Conservation (phyloP, 1,140 invertebrate genomes). For the Drosophila ficusphila region DNA sequence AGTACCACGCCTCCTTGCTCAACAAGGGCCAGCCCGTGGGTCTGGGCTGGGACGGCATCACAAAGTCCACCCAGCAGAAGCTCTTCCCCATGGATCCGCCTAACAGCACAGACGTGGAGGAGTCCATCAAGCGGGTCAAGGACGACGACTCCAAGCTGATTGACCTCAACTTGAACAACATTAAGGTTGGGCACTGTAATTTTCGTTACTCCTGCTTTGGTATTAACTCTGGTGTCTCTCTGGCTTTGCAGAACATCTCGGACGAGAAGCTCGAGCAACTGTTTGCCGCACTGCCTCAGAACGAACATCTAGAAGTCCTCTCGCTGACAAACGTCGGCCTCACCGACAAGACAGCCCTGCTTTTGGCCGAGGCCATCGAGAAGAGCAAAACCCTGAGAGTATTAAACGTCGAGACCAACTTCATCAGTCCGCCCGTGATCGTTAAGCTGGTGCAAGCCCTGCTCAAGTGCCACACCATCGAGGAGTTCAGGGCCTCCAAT, state of each 20-base stretch:
- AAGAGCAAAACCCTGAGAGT: constrained; percentile 94
- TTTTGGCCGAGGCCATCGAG: constrained; percentile 93
- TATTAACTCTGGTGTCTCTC: no score
- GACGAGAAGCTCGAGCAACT: constrained; percentile 96
- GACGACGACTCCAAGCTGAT: constrained; percentile 94
- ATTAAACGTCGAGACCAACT: constrained; percentile 98
- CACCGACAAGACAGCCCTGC: constrained; percentile 93
- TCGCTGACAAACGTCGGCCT: constrained; percentile 97
- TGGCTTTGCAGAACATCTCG: constrained; percentile 95
- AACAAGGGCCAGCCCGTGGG: constrained; percentile 95
- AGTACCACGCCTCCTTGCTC: constrained; percentile 97
- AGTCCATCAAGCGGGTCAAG: constrained; percentile 94
- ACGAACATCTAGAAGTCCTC: constrained; percentile 96
- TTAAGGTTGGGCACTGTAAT: no score
- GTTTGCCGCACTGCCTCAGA: constrained; percentile 94
- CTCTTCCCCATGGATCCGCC: constrained; percentile 95
- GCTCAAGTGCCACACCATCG: constrained; percentile 92
- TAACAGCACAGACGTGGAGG: constrained; percentile 96
- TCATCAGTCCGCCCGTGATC: constrained; percentile 93
- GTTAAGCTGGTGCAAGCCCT: constrained; percentile 94
- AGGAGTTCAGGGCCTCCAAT: constrained; percentile 97
- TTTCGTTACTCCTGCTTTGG: no score
- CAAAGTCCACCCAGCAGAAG: constrained; percentile 96
- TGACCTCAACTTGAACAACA: constrained; percentile 98
- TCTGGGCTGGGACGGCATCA: constrained; percentile 96